Percentiles rank a stretch among this genome's conserved stretches.
These are phyloP conservation scores for Siphamia tubifer DNA, from an alignment of 2,113 vertebrate genomes.

Conservation along the genomic window DNA sequence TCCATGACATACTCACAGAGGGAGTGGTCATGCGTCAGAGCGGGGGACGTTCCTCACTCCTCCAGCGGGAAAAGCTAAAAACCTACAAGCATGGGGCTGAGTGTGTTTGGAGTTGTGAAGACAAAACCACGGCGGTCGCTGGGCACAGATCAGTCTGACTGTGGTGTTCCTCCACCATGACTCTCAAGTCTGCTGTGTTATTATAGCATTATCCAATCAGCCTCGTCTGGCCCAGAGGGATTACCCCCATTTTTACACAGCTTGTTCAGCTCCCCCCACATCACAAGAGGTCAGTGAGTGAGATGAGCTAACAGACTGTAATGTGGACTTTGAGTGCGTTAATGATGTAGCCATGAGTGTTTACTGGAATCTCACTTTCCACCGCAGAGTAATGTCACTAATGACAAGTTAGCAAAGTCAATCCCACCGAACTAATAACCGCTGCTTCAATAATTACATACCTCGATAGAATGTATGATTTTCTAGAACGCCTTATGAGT, in stretches of 20 bases:
- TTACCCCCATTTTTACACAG: slow-evolving; percentile 8
- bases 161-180: slow-evolving; percentile 33
- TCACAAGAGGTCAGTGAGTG: slow-evolving; percentile 11
- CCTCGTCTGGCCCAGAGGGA: slow-evolving; percentile 56
- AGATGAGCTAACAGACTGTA: slow-evolving; percentile 1
- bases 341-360: neutral
- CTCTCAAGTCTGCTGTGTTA: slow-evolving; percentile 57
- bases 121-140: slow-evolving; percentile 50
- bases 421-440: neutral
- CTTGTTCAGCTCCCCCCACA: slow-evolving; percentile 11
- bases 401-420: neutral
- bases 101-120: slow-evolving; percentile 53
- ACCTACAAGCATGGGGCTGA: slow-evolving; percentile 20
- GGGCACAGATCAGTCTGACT: slow-evolving; percentile 48
- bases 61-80: slow-evolving; percentile 21
- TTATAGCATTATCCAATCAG: slow-evolving; percentile 73
- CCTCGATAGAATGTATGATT: neutral
- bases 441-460: neutral
- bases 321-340: neutral
- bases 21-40: slow-evolving; percentile 59
- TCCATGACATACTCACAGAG: neutral
- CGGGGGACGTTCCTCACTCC: slow-evolving; percentile 19
- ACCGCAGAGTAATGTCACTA: neutral
- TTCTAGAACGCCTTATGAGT: neutral
- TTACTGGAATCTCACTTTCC: slow-evolving; percentile 6